Percentiles rank a stretch among this genome's conserved stretches.
These are phyloP conservation scores for Eleutherodactylus coqui DNA, from an alignment of 2,797 vertebrate genomes.

Conservation along the genomic window DNA sequence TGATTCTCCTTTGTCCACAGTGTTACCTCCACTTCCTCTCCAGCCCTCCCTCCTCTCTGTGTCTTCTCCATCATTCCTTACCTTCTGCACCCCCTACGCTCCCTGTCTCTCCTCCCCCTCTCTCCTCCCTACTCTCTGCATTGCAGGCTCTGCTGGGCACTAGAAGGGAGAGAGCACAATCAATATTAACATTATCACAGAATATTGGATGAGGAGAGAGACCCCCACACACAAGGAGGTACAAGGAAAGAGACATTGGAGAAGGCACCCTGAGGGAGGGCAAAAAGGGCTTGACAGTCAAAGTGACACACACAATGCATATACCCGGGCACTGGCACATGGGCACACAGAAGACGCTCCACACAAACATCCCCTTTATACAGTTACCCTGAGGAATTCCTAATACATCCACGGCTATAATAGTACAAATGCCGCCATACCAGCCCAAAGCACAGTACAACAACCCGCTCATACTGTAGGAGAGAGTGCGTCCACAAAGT, in stretches of 20 bases:
- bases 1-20: not conserved
- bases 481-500: too few relatives aligned
- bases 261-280: not conserved
- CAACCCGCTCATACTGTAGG: not conserved
- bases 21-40: not conserved
- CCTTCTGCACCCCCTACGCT: not conserved
- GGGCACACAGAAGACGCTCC: not conserved
- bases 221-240: not conserved
- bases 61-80: slow-evolving; percentile 3
- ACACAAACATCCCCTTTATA: not conserved
- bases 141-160: slow-evolving; percentile 52
- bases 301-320: too few relatives aligned
- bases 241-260: not conserved
- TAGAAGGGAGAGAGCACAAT: slow-evolving; percentile 6
- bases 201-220: not conserved
- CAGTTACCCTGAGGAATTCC: not conserved
- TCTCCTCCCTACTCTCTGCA: slow-evolving; percentile 10
- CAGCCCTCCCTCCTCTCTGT: not conserved
- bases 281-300: too few relatives aligned
- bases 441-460: not conserved
- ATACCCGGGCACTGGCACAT: too few relatives aligned
- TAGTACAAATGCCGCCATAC: not conserved
- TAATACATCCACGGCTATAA: not conserved
- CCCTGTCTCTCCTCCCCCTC: slow-evolving; percentile 17
- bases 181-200: slow-evolving; percentile 31